phyloP scores from a whole-genome alignment of 2,113 vertebrate species.

The Trogon melanurus region DNA sequence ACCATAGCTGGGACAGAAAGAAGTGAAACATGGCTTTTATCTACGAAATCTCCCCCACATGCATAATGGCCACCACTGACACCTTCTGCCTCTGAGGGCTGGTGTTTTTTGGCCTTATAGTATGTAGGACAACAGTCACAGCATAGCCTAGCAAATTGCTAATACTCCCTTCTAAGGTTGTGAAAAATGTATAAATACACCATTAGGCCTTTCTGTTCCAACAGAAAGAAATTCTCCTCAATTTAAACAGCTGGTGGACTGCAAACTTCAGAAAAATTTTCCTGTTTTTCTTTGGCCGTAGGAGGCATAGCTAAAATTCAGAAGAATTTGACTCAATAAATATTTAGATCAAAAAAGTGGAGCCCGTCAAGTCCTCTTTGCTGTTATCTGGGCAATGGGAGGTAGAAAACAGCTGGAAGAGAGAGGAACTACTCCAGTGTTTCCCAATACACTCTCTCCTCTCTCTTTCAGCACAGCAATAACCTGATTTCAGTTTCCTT shows the following conservation, averaged over 20 bases:
- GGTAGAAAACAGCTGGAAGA: background rate
- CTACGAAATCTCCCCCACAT: background rate
- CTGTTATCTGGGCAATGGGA: background rate
- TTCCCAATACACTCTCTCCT: background rate
- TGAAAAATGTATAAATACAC: background rate
- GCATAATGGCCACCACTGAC: background rate
- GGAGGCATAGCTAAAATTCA: background rate
- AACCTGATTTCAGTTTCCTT: background rate
- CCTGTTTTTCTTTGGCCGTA: background rate
- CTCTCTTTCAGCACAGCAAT: background rate
- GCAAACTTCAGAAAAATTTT: background rate
- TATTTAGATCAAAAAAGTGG: background rate
- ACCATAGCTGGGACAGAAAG: background rate
- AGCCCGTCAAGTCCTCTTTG: background rate
- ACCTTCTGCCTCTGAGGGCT: background rate
- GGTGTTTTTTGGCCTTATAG: background rate
- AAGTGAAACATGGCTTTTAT: background rate
- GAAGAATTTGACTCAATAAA: background rate
- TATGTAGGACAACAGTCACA: background rate
- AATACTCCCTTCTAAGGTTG: background rate
- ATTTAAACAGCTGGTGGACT: background rate
- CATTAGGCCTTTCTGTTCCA: background rate
- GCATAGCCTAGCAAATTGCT: background rate
- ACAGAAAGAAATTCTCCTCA: background rate
- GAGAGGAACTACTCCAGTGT: background rate